These are phyloP conservation scores for Leuciscus waleckii DNA, from an alignment of 2,797 vertebrate genomes.

Conservation along the genomic window DNA sequence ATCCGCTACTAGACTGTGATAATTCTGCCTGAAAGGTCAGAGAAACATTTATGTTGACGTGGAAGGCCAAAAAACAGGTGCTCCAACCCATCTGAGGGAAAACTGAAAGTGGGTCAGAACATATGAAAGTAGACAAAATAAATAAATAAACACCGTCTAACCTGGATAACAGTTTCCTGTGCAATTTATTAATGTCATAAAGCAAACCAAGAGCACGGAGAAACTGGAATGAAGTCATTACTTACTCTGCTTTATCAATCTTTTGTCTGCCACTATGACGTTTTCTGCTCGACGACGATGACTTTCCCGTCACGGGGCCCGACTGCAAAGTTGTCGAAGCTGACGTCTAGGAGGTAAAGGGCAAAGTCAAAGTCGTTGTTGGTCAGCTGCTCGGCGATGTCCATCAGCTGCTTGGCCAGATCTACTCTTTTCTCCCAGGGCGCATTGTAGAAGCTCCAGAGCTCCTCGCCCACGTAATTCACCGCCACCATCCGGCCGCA, in stretches of 20 bases:
- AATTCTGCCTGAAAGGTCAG: neutral
- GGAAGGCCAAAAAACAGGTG: neutral
- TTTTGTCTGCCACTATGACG: conserved; percentile 95
- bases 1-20: neutral
- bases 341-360: conserved; percentile 98
- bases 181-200: neutral
- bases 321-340: conserved; percentile 98
- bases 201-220: neutral
- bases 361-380: conserved; percentile 99
- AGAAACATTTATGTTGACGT: conserved; percentile 4
- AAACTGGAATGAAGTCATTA: conserved; percentile 45
- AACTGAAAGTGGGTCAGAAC: conserved; percentile 48
- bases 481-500: conserved; percentile 98
- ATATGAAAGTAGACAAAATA: neutral
- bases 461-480: conserved; percentile 97
- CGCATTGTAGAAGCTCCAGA: conserved; percentile 97
- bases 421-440: conserved; percentile 97
- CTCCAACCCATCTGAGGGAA: neutral
- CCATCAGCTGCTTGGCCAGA: conserved; percentile 95
- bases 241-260: conserved; percentile 97
- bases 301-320: conserved; percentile 96
- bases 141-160: neutral
- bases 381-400: conserved; percentile 98
- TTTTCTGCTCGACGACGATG: conserved; percentile 98
- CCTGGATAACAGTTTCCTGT: neutral